These are phyloP conservation scores for Takifugu ocellatus DNA, from an alignment of 2,797 vertebrate genomes.

Conservation along the genomic window DNA sequence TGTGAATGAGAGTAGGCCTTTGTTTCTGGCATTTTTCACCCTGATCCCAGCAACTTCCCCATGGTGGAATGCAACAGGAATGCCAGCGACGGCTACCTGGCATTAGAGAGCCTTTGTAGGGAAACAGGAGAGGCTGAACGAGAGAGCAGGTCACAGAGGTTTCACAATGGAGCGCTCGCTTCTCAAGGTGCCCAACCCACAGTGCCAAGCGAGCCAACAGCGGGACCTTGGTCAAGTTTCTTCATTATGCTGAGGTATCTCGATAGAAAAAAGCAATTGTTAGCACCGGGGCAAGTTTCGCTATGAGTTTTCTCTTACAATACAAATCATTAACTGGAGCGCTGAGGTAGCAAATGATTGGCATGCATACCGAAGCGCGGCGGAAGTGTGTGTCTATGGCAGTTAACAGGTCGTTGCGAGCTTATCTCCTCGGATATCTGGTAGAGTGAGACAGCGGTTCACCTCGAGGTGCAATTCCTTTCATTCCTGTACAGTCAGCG, in stretches of 20 bases:
- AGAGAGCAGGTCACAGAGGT: conserved; percentile 71
- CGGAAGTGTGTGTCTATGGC: conserved; percentile 47
- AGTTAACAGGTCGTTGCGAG: conserved; percentile 53
- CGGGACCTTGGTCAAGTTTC: conserved; percentile 34
- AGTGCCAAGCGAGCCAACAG: conserved; percentile 26
- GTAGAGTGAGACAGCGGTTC: conserved; percentile 41
- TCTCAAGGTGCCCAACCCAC: conserved; percentile 61
- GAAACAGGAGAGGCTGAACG: conserved; percentile 74
- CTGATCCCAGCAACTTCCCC: conserved; percentile 77
- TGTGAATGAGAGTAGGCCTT: conserved; percentile 76
- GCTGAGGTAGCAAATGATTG: conserved; percentile 57
- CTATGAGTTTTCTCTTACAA: conserved; percentile 30
- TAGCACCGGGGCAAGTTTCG: conserved; percentile 37
- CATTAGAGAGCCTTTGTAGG: conserved; percentile 74
- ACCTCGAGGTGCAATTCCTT: conserved; percentile 70
- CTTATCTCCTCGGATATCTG: conserved; percentile 51
- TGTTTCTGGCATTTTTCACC: conserved; percentile 77
- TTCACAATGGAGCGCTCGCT: conserved; percentile 64
- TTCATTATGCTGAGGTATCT: conserved; percentile 29
- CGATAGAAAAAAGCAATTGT: conserved; percentile 26
- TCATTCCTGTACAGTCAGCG: conserved; percentile 59
- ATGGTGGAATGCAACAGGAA: conserved; percentile 77
- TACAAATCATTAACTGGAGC: conserved; percentile 68
- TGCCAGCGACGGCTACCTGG: conserved; percentile 75
- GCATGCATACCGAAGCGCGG: conserved; percentile 51